Evolutionary conservation across 2,113 vertebrate species (phyloP), one percentile per base, ranked within the genome.

Genomic region (Toxotes chatareus): DNA sequence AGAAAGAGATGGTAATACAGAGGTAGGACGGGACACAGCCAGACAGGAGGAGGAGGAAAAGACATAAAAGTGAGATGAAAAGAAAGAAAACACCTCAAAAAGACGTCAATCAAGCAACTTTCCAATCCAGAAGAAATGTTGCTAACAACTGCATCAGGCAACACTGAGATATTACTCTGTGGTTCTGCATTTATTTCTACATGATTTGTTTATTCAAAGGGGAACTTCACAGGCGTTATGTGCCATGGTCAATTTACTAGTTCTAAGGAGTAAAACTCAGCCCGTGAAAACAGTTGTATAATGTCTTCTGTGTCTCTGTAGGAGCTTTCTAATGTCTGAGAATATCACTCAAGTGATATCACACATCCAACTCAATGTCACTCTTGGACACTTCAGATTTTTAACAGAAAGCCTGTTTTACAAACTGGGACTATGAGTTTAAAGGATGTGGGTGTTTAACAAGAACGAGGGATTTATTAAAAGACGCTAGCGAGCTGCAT

Each of bases 1-100:
- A 87, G 80, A 85, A 67, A 61, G 53, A 90, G 38, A 79, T 42
- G 77, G 65, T 61, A 67, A 89, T 40, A 65, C 56, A 73, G 86
- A 86, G 83, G 66, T 72, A 69, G 59, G 51, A 73, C 57, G 57
- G 73, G 14, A 60, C 27, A 61, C 38, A 71, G 75, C 83, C 49
- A 82, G 44, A 62, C 56, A 62, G 60, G 59, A 49, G 67, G 75
- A 79, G 63, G 65, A 44, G 27, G 27, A 27, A 66, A 7, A 69
- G 67, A 76, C 49, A 27, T 27, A 27, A 73, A 40, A 80, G 55
- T 73, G 44, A 71, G 42, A 77, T 60, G 47, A 79, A 56, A 73
- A 78, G 55, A 64, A 64, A 7, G 74, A 79, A 57, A 79, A 68
- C 72, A 60, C 19, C 46, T 36, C 3, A 47, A 32, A 21, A 31